Base-by-base conservation (phyloP, 64 coral and sea anemone genomes). In the Stichodactyla helianthus region DNA sequence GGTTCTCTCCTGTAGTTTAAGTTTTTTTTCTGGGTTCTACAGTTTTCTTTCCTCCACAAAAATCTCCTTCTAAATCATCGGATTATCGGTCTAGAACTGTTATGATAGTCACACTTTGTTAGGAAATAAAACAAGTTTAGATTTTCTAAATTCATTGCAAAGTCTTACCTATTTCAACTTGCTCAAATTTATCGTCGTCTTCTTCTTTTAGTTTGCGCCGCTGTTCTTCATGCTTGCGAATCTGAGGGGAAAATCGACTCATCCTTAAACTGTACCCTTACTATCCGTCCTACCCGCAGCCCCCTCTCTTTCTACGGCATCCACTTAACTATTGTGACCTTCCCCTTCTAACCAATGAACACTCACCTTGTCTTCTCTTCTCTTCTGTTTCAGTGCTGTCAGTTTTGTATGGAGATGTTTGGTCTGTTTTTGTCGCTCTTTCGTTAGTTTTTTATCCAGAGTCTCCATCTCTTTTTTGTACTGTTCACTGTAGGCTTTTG, bases 391-490 rank as follows among this genome's bases (percentile, higher is more conserved):
- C 19, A 90, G 62, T 22, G 92, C 91, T 2, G 95, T 97, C 50
- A 97, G 89, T 50, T 79, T 93, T 50, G 91, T 90, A 50, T 97
- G 95, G 12, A 97, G 67, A 67, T 91, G 93, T 67, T 91, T 63
- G 22, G 91, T 70, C 77, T 97, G 95, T 52, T 91, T 89, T 54
- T 89, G 77, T 89, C 64, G 79, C 15, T 97, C 91, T 26, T 91
- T 93, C 15, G 35, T 17, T 26, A 93, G 88, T 89, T 97, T 97
- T 19, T 85, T 91, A 9, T 93, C 78, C 17, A 97, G 84, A 4
- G 59, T 76, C 65, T 97, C 95, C 52, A 97, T 59, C 53, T 97
- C 95, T 88, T 91, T 93, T 77, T 52, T 93, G 83, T 90, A 91
- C 18, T 86, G 82, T 71, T 91, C 83, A 22, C 86, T 31, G 53